Percentiles rank a stretch among this genome's conserved stretches.
These are phyloP conservation scores for Allolobophora icterica DNA, from an alignment of 2,888 invertebrate genomes.

Conservation along the genomic window DNA sequence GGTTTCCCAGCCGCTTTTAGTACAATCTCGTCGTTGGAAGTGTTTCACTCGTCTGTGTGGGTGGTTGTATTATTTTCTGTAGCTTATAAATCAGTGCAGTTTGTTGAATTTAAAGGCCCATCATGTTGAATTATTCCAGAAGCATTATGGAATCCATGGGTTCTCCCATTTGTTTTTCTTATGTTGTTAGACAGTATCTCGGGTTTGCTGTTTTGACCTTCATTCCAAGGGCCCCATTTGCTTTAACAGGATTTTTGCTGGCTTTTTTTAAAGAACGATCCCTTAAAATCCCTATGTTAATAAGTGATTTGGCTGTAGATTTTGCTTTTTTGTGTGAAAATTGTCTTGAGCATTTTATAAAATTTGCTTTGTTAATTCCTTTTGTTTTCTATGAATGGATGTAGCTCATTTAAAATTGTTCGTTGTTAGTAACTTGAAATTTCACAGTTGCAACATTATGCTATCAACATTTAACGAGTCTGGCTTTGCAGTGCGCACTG, in stretches of 20 bases:
- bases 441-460: not conserved
- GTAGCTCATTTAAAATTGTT: not conserved
- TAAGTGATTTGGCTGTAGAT: not conserved
- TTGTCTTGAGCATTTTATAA: not conserved
- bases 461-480: not conserved
- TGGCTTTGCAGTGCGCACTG: not conserved
- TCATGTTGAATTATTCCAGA: not conserved
- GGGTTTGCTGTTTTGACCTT: constrained; percentile 7
- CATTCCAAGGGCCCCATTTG: not conserved
- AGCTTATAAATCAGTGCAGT: not conserved
- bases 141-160: not conserved
- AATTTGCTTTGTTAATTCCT: not conserved
- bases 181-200: not conserved
- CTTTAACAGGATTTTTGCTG: not conserved
- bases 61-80: not conserved
- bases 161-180: not conserved
- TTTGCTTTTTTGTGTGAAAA: not conserved
- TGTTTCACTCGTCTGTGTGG: not conserved
- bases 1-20: no score
- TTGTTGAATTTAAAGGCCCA: not conserved
- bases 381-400: not conserved
- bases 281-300: not conserved
- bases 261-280: constrained; percentile 1
- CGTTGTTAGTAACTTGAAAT: not conserved
- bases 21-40: no score